A percentile compares a stretch with the other conserved stretches of the same genome.
Conservation (phyloP, 2,888 invertebrate genomes). For the Caenorhabditis angaria region DNA sequence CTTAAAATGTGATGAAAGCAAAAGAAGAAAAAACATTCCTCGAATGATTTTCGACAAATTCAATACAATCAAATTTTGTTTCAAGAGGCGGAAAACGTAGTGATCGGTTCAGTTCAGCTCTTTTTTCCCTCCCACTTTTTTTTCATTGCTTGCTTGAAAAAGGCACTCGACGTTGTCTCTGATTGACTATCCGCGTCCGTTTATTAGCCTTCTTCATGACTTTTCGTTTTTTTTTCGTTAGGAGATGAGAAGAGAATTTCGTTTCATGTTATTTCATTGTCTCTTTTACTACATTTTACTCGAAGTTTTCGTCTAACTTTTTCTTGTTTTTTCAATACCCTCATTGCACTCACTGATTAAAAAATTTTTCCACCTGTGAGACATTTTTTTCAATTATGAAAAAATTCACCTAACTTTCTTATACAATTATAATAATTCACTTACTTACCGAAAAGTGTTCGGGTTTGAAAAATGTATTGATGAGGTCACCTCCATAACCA, state of each 20-base stretch:
- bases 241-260: not conserved
- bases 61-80: not conserved
- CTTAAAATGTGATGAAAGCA: too few relatives aligned
- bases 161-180: conserved; percentile 6
- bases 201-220: conserved; percentile 12
- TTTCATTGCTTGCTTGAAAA: not conserved
- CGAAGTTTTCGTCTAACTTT: not conserved
- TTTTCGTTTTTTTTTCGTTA: not conserved
- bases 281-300: not conserved
- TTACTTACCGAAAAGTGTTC: too few relatives aligned
- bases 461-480: too few relatives aligned
- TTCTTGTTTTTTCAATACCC: not conserved
- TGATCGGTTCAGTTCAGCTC: not conserved
- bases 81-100: not conserved
- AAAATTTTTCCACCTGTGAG: not conserved
- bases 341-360: too few relatives aligned
- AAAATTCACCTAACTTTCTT: too few relatives aligned
- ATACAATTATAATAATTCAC: too few relatives aligned
- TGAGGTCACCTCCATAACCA: too few relatives aligned
- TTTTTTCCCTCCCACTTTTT: not conserved
- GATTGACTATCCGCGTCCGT: conserved; percentile 8
- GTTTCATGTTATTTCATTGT: not conserved
- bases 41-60: too few relatives aligned
- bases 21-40: too few relatives aligned
- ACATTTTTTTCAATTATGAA: not conserved